A percentile compares a stretch with the other conserved stretches of the same genome.
These are phyloP conservation scores for Phyllotreta cruciferae DNA, from an alignment of 2,888 invertebrate genomes.

Conservation along the genomic window DNA sequence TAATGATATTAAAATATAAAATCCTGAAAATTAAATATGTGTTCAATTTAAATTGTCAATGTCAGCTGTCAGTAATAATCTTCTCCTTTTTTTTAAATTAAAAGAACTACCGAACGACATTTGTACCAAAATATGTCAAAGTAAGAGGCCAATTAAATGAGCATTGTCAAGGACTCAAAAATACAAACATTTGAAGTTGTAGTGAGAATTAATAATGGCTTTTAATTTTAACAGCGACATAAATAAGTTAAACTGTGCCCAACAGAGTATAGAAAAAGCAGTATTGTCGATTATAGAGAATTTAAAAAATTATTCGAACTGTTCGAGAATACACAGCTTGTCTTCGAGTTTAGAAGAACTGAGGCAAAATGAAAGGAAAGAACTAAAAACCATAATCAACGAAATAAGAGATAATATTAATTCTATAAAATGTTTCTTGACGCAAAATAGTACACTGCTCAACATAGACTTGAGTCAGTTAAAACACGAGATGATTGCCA, in stretches of 20 bases:
- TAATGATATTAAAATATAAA: no score
- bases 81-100: no score
- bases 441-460: constrained; percentile 37
- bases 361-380: constrained; percentile 37
- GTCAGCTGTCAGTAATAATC: no score
- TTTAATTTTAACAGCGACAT: constrained; percentile 38
- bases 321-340: constrained; percentile 37
- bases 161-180: background rate
- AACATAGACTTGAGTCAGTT: constrained; percentile 50
- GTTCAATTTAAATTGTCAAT: no score
- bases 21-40: no score
- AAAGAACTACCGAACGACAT: no score
- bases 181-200: constrained; percentile 7
- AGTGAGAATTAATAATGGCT: constrained; percentile 11
- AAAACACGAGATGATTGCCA: constrained; percentile 50
- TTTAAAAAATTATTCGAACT: constrained; percentile 40
- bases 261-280: constrained; percentile 49
- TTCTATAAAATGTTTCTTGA: constrained; percentile 41
- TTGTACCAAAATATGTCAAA: no score
- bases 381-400: constrained; percentile 38
- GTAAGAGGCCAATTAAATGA: background rate
- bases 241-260: constrained; percentile 49
- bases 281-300: constrained; percentile 43
- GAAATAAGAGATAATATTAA: constrained; percentile 40
- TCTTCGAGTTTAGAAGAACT: constrained; percentile 34